Base-by-base conservation (phyloP, 2,113 vertebrate species). In the Pyrgilauda ruficollis region DNA sequence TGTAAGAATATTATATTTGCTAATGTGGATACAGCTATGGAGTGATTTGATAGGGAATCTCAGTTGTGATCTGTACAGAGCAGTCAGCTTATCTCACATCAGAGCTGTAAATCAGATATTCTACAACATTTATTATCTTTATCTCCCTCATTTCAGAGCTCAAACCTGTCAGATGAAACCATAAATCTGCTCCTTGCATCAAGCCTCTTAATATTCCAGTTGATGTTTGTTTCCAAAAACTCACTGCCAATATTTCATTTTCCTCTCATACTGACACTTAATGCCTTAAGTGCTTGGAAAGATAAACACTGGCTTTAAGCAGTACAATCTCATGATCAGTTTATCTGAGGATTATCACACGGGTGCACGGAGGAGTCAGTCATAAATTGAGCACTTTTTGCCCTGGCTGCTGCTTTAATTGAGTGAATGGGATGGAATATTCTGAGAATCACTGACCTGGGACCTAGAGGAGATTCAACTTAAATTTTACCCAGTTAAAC, bases 261-360 rank as follows among this genome's bases (percentile, higher is more conserved):
- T 96, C 92, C 80, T 79, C 80, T 94, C 69, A 14, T 13, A 41
- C 83, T 66, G 88, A 90, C 41, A 95, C 86, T 96, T 96, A 97
- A 92, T 90, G 85, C 96, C 83, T 94, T 89, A 95, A 96, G 94
- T 94, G 94, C 92, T 69, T 89, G 88, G 61, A 87, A 96, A 96
- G 94, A 96, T 90, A 96, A 97, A 96, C 95, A 96, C 37, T 59
- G 95, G 92, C 93, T 90, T 95, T 96, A 90, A 81, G 90, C 77
- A 92, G 80, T 1, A 7, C 93, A 88, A 93, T 86, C 96, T 89
- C 94, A 47, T 96, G 82, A 96, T 90, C 88, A 95, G 87, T 96
- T 96, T 96, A 96, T 72, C 90, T 72, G 69, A 62, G 94, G 96
- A 95, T 96, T 96, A 95, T 96, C 92, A 78, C 94, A 92, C 15